These are phyloP conservation scores for Drosophila dives DNA, from an alignment of 2,888 invertebrate genomes.

Conservation along the genomic window DNA sequence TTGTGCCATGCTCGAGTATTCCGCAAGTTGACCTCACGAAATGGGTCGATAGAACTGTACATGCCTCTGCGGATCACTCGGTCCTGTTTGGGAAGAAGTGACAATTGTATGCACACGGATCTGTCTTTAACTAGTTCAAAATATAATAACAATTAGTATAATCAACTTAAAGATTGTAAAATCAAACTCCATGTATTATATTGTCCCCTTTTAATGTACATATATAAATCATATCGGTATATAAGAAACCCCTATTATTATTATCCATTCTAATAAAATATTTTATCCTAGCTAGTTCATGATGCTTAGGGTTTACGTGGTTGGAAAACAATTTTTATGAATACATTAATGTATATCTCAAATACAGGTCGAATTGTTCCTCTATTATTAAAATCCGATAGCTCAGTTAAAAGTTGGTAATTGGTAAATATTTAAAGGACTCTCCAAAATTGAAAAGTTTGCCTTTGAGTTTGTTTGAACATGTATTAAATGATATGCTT, in stretches of 20 bases:
- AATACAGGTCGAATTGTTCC: too few relatives aligned
- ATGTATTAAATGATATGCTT: too few relatives aligned
- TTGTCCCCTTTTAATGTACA: constrained; percentile 59
- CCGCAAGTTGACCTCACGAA: constrained; percentile 87
- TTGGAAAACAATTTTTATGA: too few relatives aligned
- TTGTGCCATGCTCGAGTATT: constrained; percentile 87
- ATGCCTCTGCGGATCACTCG: constrained; percentile 51
- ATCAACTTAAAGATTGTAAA: constrained; percentile 59
- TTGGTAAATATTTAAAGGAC: too few relatives aligned
- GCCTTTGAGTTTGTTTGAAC: too few relatives aligned
- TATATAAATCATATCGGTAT: constrained; percentile 54
- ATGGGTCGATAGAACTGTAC: constrained; percentile 85
- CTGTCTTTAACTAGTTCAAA: constrained; percentile 68
- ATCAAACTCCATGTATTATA: constrained; percentile 64
- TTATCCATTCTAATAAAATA: constrained; percentile 1
- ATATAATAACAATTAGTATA: constrained; percentile 66
- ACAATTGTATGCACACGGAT: constrained; percentile 31
- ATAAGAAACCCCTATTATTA: constrained; percentile 26
- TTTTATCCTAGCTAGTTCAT: background rate
- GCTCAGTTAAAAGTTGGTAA: too few relatives aligned
- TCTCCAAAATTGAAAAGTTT: too few relatives aligned
- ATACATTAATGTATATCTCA: too few relatives aligned
- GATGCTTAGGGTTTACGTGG: background rate
- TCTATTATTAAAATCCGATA: too few relatives aligned
- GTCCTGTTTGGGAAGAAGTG: constrained; percentile 63